Percentiles rank a stretch among this genome's conserved stretches.
Conservation (phyloP, 2,797 vertebrate genomes). For the Myiothlypis chrysogaster region DNA sequence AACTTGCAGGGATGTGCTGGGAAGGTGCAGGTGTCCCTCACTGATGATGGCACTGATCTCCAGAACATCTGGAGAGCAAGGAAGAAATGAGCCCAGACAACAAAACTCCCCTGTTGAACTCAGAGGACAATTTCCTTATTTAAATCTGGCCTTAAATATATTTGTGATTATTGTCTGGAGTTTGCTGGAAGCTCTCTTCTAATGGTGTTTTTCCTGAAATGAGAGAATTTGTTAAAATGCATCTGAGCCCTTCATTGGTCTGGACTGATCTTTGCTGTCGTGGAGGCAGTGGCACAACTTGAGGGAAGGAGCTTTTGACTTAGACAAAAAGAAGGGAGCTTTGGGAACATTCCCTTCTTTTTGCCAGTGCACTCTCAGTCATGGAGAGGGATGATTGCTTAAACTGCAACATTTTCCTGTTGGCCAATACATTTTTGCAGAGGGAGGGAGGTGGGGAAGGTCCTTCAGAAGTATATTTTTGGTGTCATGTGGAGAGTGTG, state of each 20-base stretch:
- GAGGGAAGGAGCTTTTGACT: background rate
- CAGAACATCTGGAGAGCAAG: background rate
- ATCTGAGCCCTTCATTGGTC: accelerated
- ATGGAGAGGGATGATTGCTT: accelerated
- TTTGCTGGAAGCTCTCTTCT: background rate
- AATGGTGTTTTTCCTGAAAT: background rate
- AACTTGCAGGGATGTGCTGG: background rate
- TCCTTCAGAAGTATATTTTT: background rate
- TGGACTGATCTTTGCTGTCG: accelerated
- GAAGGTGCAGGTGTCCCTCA: background rate
- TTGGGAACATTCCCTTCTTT: background rate
- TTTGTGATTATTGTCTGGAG: background rate
- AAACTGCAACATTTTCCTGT: accelerated
- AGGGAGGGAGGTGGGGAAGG: background rate
- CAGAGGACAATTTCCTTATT: background rate
- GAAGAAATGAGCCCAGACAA: background rate
- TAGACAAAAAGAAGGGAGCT: background rate
- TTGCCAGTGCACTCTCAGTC: background rate
- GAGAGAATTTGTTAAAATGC: background rate
- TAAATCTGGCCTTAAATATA: background rate
- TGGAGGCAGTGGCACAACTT: background rate
- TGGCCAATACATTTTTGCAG: background rate
- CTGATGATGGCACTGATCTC: background rate
- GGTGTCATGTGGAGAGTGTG: background rate
- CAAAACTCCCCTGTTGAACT: background rate